A percentile compares a stretch with the other conserved stretches of the same genome.
Conservation (phyloP, 2,888 invertebrate species). For the Schizotus pectinicornis region DNA sequence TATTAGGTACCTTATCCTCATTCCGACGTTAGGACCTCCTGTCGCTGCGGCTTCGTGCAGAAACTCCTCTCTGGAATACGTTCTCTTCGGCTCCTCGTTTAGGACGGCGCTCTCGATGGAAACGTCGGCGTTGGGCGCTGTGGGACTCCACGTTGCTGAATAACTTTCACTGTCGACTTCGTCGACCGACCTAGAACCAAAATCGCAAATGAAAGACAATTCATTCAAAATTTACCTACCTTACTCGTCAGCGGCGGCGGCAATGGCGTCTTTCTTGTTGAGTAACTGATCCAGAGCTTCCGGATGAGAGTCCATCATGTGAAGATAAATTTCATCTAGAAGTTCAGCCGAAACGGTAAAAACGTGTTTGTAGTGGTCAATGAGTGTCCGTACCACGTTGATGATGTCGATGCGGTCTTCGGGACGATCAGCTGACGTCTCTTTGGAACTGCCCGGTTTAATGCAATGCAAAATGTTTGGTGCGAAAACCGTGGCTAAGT, state of each 20-base stretch:
- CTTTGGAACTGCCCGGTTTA: conserved; percentile 61
- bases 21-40: conserved; percentile 66
- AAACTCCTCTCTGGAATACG: conserved; percentile 78
- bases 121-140: conserved; percentile 46
- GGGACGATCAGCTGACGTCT: conserved; percentile 65
- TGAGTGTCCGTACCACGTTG: conserved; percentile 82
- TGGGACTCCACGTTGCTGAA: conserved; percentile 56
- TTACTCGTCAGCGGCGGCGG: conserved; percentile 59
- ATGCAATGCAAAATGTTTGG: conserved; percentile 89
- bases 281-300: conserved; percentile 76
- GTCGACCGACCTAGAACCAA: conserved; percentile 51
- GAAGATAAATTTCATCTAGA: conserved; percentile 84
- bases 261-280: conserved; percentile 56
- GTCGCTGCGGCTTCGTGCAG: conserved; percentile 75
- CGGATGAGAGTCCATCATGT: conserved; percentile 85
- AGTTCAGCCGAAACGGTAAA: conserved; percentile 81
- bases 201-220: conserved; percentile 15
- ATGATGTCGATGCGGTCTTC: conserved; percentile 88
- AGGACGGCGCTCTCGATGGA: conserved; percentile 38
- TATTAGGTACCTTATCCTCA: conserved; percentile 53
- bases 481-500: conserved; percentile 92
- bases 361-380: conserved; percentile 75
- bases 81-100: conserved; percentile 58
- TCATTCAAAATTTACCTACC: conserved; percentile 34
- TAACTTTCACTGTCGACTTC: conserved; percentile 60